Base-by-base conservation (phyloP, 1,140 invertebrate genomes). In the Chrysomallon squamiferum region DNA sequence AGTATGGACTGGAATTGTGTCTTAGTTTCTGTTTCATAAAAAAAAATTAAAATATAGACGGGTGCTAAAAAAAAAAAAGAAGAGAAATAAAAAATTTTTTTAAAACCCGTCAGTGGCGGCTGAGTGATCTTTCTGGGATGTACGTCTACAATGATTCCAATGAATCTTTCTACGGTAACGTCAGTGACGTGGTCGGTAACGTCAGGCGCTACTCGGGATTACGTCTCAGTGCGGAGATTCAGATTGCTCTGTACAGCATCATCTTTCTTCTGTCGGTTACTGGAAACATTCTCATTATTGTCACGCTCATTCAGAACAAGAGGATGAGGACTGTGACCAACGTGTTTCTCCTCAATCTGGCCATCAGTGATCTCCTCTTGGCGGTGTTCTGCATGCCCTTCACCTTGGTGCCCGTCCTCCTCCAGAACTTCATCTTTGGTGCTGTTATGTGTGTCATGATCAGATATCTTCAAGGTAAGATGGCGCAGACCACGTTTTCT, bases 321-420 rank as follows among this genome's bases (percentile, higher is more conserved):
- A 86, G 92, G 68, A 95, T 95, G 93, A 87, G 93, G 57, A 95
- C 93, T 0, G 92, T 95, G 9, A 95, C 93, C 6, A 95, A 95
- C 79, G 90, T 95, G 11, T 95, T 94, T 81, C 87, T 95, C 25
- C 87, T 95, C n/a, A 95, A 95, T 85, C 86, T 95, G 87, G 90
- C 84, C 30, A 56, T 84, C 25, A 80, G 80, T 64, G 93, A 95
- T 84, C 89, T 95, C 59, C 86, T 95, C 5, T 87, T 95, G 33
- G 93, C 93, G 2, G 91, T 95, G 0, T 92, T 95, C 80, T 95
- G 94, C 78, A 92, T 95, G 88, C 93, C 94, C 0, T 93, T 95
- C 71, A 95, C 93, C 0, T 86, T 95, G 15, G 90, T 94, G 4
- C 93, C 93, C 2, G 91, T 92, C 32, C 86, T 95, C 20, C 88